Evolutionary conservation across 2,113 vertebrate genomes (phyloP).

Genomic region (Ammodytes marinus): DNA sequence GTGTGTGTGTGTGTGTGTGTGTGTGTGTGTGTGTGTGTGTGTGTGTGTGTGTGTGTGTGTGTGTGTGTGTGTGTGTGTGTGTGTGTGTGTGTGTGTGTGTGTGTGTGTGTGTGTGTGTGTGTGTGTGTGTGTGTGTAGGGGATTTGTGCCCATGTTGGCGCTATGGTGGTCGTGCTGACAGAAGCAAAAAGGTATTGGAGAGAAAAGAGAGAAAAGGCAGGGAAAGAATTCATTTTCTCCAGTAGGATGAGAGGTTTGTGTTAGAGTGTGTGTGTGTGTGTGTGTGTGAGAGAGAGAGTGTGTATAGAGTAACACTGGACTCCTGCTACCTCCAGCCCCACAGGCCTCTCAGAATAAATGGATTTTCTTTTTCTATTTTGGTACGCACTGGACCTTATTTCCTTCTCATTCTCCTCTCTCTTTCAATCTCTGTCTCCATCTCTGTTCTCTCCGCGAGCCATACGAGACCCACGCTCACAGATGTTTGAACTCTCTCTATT

Average conservation of each 20-base stretch:
- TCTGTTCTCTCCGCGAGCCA: constrained; percentile 62
- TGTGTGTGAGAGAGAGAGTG: constrained; percentile 48
- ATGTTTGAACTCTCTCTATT: constrained; percentile 61
- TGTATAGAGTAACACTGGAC: constrained; percentile 59
- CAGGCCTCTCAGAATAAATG: constrained; percentile 79
- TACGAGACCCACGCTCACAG: constrained; percentile 56
- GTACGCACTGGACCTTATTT: constrained; percentile 77
- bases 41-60: constrained; percentile 25
- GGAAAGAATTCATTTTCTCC: constrained; percentile 67
- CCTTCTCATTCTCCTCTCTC: constrained; percentile 73
- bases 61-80: constrained; percentile 39
- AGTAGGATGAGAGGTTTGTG: constrained; percentile 55
- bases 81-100: constrained; percentile 26
- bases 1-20: constrained; percentile 30
- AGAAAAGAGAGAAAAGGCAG: constrained; percentile 45
- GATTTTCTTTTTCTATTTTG: constrained; percentile 78
- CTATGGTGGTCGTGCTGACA: constrained; percentile 58
- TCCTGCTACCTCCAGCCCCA: constrained; percentile 74
- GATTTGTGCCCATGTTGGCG: constrained; percentile 52
- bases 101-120: constrained; percentile 13
- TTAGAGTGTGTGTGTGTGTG: constrained; percentile 39
- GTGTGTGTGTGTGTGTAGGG: constrained; percentile 30
- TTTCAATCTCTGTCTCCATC: constrained; percentile 77
- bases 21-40: constrained; percentile 24
- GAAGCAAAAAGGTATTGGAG: constrained; percentile 50